Base-by-base conservation (phyloP, 2,888 invertebrate genomes). In the Lepeophtheirus nordmannii region DNA sequence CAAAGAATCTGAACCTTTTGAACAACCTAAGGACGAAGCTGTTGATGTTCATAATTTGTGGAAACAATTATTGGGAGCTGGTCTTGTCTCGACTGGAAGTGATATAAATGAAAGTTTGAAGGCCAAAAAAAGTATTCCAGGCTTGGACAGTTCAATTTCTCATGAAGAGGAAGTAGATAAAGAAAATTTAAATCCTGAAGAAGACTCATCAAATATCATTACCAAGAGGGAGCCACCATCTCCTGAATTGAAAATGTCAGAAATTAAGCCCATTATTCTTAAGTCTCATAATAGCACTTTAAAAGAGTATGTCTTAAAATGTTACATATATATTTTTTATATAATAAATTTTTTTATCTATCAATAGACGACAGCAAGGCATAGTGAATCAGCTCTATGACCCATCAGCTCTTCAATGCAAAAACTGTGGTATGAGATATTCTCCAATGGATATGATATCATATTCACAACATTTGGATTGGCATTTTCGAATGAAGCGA, bases 401-500 rank as follows among this genome's bases (percentile, higher is more conserved):
- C 67, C 65, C 58, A 22, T 17, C 37, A 8, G 96, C 96, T 57
- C 87, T 92, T 82, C 96, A 94, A 74, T 99, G 98, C 78, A 87
- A 89, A 70, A 89, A 91, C 64, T 98, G 98, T 78, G 97, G 97
- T 40, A 84, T 90, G 68, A 82, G 96, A 59, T 96, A 97, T 77
- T 86, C 89, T 14, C 86, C 89, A 0, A 89, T 90, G 76, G 86
- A 87, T 73, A 89, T 87, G 10, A 86, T 86, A 70, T 83, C 87
- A 69, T 98, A 96, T 77, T 73, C 77, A 72, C 89, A 90, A 74
- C 98, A 99, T 78, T 81, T 97, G 68, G 97, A 98, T 78, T 97
- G 97, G 96, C 98, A 98, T 78, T 97, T 97, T 79, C 79, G 92
- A 0, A 89, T 91, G 76, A 97, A 97, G 78, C 79, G 91, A 1